phyloP scores from a whole-genome alignment of 2,888 invertebrate species.

The Carpatolechia fugitivella region DNA sequence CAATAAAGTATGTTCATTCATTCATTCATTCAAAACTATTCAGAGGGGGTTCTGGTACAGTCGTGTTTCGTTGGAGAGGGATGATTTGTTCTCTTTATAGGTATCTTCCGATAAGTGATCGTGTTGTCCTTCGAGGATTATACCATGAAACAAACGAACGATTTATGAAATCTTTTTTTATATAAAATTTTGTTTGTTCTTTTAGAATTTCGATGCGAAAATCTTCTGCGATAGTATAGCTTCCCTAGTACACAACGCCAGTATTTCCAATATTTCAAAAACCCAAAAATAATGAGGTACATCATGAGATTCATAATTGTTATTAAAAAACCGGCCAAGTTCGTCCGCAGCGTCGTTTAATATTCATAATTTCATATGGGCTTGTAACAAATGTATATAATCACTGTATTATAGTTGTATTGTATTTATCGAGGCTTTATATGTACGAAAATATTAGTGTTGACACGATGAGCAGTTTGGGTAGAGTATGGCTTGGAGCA shows the following conservation, averaged over 20 bases:
- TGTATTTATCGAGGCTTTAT: slow-evolving; percentile 23
- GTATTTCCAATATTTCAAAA: slow-evolving; percentile 8
- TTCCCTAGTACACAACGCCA: background rate
- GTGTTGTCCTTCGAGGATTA: no score
- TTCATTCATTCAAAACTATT: no score
- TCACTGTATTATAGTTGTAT: slow-evolving; percentile 18
- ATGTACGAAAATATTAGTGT: slow-evolving; percentile 29
- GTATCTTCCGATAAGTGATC: no score
- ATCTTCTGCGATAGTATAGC: background rate
- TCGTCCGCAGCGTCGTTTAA: background rate
- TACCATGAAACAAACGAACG: no score
- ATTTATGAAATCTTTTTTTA: no score
- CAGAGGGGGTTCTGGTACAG: no score
- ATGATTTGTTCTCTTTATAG: no score
- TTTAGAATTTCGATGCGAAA: no score
- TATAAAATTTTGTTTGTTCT: no score
- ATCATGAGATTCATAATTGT: slow-evolving; percentile 1
- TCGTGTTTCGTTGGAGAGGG: no score
- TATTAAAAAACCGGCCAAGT: background rate
- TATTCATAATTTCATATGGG: slow-evolving; percentile 8
- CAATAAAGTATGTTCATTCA: no score
- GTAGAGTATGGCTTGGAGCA: slow-evolving; percentile 27
- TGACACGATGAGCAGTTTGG: slow-evolving; percentile 41
- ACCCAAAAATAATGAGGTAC: background rate
- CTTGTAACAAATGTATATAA: slow-evolving; percentile 10